phyloP scores from a whole-genome alignment of 2,888 invertebrate genomes.

The Thymelicus acteon region DNA sequence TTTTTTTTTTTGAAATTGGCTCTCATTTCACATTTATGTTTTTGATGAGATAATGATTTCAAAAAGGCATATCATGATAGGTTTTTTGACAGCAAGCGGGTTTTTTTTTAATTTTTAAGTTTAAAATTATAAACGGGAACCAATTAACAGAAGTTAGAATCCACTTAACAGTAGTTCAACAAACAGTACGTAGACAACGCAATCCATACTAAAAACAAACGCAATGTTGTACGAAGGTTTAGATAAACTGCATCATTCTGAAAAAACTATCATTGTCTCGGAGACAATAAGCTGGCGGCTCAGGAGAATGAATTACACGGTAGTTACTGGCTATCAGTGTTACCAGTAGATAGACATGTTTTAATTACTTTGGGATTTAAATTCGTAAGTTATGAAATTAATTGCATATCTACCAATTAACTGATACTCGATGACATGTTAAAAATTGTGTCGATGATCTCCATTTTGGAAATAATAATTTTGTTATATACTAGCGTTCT shows the following conservation, averaged over 20 bases:
- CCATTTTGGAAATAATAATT: no score
- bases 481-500: no score
- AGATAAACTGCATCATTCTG: constrained; percentile 21
- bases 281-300: constrained; percentile 22
- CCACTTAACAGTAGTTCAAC: no score
- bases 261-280: constrained; percentile 32
- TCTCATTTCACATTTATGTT: no score
- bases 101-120: no score
- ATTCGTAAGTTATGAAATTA: constrained; percentile 4
- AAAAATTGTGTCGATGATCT: neutral
- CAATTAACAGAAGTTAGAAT: no score
- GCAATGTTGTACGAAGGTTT: constrained; percentile 15
- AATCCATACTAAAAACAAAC: neutral
- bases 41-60: no score
- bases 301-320: constrained; percentile 28
- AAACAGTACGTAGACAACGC: no score
- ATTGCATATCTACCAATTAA: neutral
- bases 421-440: neutral
- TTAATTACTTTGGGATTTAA: constrained; percentile 25
- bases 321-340: constrained; percentile 3
- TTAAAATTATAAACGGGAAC: no score
- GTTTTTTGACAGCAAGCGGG: no score
- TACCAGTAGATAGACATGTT: constrained; percentile 10
- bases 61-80: no score
- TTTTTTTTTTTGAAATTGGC: no score